Percentiles rank a stretch among this genome's conserved stretches.
phyloP scores from a whole-genome alignment of 2,113 vertebrate species.

The Myocastor coypus region DNA sequence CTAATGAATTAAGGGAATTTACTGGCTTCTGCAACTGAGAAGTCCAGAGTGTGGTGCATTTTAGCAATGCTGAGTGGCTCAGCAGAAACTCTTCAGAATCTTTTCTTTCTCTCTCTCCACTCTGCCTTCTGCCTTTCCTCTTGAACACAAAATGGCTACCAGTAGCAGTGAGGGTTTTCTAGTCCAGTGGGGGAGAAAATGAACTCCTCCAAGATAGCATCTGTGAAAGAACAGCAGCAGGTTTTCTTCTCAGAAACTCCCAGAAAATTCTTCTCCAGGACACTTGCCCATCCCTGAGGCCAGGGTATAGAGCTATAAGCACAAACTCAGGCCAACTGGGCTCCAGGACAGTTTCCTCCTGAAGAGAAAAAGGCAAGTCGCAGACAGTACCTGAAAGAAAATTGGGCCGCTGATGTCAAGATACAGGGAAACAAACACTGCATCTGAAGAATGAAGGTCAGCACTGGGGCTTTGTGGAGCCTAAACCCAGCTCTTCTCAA shows the following conservation, averaged over 20 bases:
- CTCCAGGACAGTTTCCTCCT: not conserved
- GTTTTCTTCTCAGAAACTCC: not conserved
- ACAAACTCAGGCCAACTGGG: not conserved
- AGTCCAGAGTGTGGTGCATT: not conserved
- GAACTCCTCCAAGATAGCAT: not conserved
- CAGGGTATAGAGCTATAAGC: not conserved
- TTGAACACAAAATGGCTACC: constrained; percentile 50
- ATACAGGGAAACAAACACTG: not conserved
- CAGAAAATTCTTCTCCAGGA: not conserved
- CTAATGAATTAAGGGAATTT: not conserved
- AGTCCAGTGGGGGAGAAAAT: not conserved
- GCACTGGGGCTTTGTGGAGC: not conserved
- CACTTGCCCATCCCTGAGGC: not conserved
- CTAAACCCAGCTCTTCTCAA: rapidly evolving
- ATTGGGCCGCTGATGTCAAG: not conserved
- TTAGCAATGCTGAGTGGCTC: not conserved
- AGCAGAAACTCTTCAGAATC: not conserved
- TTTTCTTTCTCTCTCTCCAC: not conserved
- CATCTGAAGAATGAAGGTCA: rapidly evolving
- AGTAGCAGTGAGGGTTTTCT: not conserved
- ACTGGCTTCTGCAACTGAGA: not conserved
- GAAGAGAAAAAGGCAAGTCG: not conserved
- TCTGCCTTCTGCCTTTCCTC: not conserved
- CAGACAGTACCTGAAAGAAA: not conserved
- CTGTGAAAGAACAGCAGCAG: not conserved